Evolutionary conservation across 2,888 invertebrate species (phyloP).

Genomic region (Dicranocentrus wangi): DNA sequence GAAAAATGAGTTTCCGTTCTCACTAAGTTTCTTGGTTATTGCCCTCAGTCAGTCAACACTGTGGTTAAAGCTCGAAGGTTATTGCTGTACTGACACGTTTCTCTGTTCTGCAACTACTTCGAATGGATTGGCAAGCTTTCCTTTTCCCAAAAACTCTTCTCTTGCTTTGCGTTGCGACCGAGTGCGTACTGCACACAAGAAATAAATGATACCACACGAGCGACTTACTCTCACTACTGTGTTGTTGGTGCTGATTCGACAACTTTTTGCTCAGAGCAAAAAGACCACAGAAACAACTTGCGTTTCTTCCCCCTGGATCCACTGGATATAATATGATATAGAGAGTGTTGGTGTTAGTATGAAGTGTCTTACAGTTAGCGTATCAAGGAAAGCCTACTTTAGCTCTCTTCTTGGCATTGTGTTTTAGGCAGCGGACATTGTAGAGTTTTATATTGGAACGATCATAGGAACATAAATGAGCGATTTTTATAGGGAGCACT

Average conservation of each 20-base stretch:
- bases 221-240: conserved; percentile 26
- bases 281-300: conserved; percentile 53
- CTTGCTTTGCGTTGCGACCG: neutral
- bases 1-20: conserved; percentile 19
- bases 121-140: conserved; percentile 55
- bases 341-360: conserved; percentile 8
- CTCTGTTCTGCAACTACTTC: conserved; percentile 45
- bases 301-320: conserved; percentile 17
- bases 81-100: conserved; percentile 63
- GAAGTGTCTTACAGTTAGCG: neutral
- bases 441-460: too few relatives aligned
- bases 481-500: too few relatives aligned
- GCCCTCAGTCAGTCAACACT: conserved; percentile 62
- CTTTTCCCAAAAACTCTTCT: conserved; percentile 8
- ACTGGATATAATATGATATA: conserved; percentile 20
- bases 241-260: conserved; percentile 42
- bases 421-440: too few relatives aligned
- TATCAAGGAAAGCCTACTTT: too few relatives aligned
- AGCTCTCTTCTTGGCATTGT: too few relatives aligned
- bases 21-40: conserved; percentile 50
- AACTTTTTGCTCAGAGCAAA: conserved; percentile 40
- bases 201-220: conserved; percentile 53
- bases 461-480: too few relatives aligned
- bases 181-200: neutral
- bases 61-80: conserved; percentile 62